A percentile compares a stretch with the other conserved stretches of the same genome.
Evolutionary conservation across 2,888 invertebrate species (phyloP).

Genomic region (Agrilus cyanescens): DNA sequence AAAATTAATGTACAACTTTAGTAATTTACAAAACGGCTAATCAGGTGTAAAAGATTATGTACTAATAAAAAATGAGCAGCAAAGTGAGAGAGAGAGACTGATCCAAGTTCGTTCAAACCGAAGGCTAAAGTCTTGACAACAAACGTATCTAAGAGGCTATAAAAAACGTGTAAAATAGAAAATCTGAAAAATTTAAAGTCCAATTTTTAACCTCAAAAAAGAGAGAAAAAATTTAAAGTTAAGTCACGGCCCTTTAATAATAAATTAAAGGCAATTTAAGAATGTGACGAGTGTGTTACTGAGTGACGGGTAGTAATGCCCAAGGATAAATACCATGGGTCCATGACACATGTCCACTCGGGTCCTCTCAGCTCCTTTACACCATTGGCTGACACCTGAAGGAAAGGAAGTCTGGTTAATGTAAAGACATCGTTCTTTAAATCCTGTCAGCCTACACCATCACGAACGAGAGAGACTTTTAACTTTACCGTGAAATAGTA

Average conservation of each 20-base stretch:
- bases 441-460: slow-evolving; percentile 36
- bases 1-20: slow-evolving; percentile 13
- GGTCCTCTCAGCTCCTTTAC: slow-evolving; percentile 16
- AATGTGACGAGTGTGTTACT: slow-evolving; percentile 29
- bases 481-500: slow-evolving; percentile 8
- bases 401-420: slow-evolving; percentile 43
- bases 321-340: slow-evolving; percentile 47
- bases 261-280: slow-evolving; percentile 9
- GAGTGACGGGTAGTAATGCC: slow-evolving; percentile 36
- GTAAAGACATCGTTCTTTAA: slow-evolving; percentile 33
- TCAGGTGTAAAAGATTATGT: slow-evolving; percentile 8
- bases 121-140: slow-evolving; percentile 30
- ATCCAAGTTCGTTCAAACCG: slow-evolving; percentile 35
- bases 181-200: slow-evolving; percentile 11
- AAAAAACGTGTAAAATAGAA: slow-evolving; percentile 1
- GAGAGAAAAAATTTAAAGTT: slow-evolving; percentile 16
- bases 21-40: slow-evolving; percentile 14
- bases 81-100: slow-evolving; percentile 25
- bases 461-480: slow-evolving; percentile 20
- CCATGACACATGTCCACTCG: slow-evolving; percentile 23
- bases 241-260: slow-evolving; percentile 6
- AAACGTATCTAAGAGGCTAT: slow-evolving; percentile 17
- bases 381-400: slow-evolving; percentile 38
- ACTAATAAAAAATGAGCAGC: slow-evolving; percentile 18
- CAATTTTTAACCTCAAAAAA: slow-evolving; percentile 10